Base-by-base conservation (phyloP, 2,888 invertebrate genomes). In the Polydrusus tereticollis region DNA sequence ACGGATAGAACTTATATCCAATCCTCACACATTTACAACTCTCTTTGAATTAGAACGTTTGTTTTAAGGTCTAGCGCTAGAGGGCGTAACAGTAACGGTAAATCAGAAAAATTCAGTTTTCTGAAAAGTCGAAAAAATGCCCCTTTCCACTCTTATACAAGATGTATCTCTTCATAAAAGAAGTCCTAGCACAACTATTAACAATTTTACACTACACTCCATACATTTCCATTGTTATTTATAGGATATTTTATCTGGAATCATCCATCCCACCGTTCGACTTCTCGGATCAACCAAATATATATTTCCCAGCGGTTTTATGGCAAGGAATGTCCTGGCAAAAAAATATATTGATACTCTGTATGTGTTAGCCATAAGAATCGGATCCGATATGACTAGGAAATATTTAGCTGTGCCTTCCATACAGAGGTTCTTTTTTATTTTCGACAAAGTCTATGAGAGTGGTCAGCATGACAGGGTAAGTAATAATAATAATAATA, bases 191-290 rank as follows among this genome's bases (percentile, higher is more conserved):
- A 26, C 4, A 18, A 14, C 10, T 2, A 38, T 65, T 12, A 8
- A 63, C 10, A 18, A 43, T 55, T n/a, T n/a, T n/a, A n/a, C n/a
- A n/a, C n/a, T n/a, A n/a, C n/a, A n/a, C n/a, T n/a, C n/a, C n/a
- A n/a, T 36, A 55, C 2, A n/a, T 57, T 58, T 16, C 59, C 26
- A 23, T 50, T 62, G 12, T 16, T 58, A n/a, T 14, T 84, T 87
- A 36, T 86, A 97, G 94, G 97, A 98, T 81, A 92, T 98, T 70
- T 88, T 98, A 18, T 92, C 93, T 80, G 90, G 92, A 20, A 94
- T 98, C 55, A 85, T 99, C 0, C 90, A 94, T 81, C 97, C 97
- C 12, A 90, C 93, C 0, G 89, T 97, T 1, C 89, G 93, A 1
- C 87, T 98, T 38, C 87, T 96, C 1, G 93, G 95, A 2, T 94